Evolutionary conservation across 2,113 vertebrate species (phyloP).

Genomic region (Plectropomus leopardus): DNA sequence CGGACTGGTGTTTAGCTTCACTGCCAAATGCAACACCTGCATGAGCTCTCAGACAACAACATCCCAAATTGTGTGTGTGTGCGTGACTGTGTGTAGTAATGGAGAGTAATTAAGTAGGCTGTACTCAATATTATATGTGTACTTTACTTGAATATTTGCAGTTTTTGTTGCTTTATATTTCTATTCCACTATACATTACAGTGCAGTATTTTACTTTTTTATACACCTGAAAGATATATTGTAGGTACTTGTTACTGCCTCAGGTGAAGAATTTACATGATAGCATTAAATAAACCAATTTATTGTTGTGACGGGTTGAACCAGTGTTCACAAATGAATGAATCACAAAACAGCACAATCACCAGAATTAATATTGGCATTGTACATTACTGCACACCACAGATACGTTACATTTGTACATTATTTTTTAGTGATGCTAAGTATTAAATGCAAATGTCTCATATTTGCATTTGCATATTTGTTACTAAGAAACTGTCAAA

Average conservation of each 20-base stretch:
- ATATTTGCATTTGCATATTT: too few relatives aligned
- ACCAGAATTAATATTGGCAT: too few relatives aligned
- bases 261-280: neutral
- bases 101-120: neutral
- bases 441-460: too few relatives aligned
- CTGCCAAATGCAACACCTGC: slow-evolving; percentile 71
- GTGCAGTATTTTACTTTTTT: too few relatives aligned
- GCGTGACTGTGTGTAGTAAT: neutral
- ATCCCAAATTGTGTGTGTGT: slow-evolving; percentile 46
- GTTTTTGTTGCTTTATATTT: neutral
- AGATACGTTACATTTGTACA: too few relatives aligned
- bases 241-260: neutral
- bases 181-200: neutral
- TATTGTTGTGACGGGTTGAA: too few relatives aligned
- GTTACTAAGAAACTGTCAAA: too few relatives aligned
- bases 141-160: neutral
- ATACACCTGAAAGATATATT: neutral
- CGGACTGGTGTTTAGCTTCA: slow-evolving; percentile 40
- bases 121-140: neutral
- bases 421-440: too few relatives aligned
- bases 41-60: slow-evolving; percentile 45
- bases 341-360: too few relatives aligned
- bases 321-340: too few relatives aligned
- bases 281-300: neutral
- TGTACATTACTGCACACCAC: too few relatives aligned